Evolutionary conservation across 2,888 invertebrate genomes (phyloP).

Genomic region (Scrobipalpa atriplicella): DNA sequence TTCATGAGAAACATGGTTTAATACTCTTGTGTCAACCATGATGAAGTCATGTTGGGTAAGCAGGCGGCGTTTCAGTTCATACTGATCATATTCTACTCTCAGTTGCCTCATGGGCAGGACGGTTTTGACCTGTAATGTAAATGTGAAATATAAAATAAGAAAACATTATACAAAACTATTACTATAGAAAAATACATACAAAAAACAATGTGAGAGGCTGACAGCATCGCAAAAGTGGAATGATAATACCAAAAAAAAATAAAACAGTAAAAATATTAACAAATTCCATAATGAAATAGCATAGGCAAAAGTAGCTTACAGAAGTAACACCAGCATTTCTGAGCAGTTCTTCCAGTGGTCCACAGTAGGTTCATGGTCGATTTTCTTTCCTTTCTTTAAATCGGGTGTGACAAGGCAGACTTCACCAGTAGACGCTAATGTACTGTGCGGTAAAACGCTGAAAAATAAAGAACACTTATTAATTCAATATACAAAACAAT

Average conservation of each 20-base stretch:
- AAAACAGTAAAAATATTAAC: not conserved
- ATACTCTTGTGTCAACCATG: constrained; percentile 89
- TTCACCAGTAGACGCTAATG: constrained; percentile 85
- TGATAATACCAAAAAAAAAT: not conserved
- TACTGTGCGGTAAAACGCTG: constrained; percentile 80
- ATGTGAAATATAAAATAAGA: too few species aligned
- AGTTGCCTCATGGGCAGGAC: constrained; percentile 91
- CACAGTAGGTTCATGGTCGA: constrained; percentile 89
- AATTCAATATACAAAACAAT: too few species aligned
- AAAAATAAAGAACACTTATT: constrained; percentile 31
- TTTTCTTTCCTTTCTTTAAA: constrained; percentile 85
- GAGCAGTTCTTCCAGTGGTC: constrained; percentile 88
- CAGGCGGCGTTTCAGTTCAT: constrained; percentile 89
- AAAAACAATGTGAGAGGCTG: too few species aligned
- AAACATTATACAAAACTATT: too few species aligned
- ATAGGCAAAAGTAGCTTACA: constrained; percentile 61
- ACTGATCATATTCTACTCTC: constrained; percentile 90
- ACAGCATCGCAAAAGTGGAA: too few species aligned
- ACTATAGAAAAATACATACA: too few species aligned
- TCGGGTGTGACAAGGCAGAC: constrained; percentile 91
- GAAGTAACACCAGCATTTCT: constrained; percentile 82
- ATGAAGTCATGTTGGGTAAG: constrained; percentile 90
- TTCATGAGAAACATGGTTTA: constrained; percentile 86
- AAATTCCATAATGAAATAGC: not conserved
- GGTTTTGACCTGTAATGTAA: constrained; percentile 78